Base-by-base conservation (phyloP, 2,888 invertebrate species). In the Parnassius apollo region DNA sequence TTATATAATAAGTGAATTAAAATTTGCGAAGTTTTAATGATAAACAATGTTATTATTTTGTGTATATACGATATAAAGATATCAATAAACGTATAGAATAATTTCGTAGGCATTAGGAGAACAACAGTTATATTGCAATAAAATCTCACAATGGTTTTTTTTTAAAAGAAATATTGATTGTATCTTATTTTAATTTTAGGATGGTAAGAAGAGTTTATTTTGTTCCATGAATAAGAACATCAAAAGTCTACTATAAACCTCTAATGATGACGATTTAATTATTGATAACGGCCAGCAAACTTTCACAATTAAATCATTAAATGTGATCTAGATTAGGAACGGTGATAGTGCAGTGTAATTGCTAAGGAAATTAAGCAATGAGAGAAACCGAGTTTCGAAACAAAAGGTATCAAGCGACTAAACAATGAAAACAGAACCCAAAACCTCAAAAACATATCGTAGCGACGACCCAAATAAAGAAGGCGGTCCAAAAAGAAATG, bases 401-500 rank as follows among this genome's bases (percentile, higher is more conserved):
- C 58, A 59, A 59, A 63, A 42, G 55, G 46, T 35, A 9, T 35
- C 51, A 63, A 64, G 56, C 22, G 59, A 53, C 52, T 3, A 9
- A 44, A 51, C 58, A 59, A 64, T 45, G 53, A 52, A 51, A 54
- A 62, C 25, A 42, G 48, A 58, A 25, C 35, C 57, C 11, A 52
- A 56, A 52, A 59, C 59, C 59, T 52, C 52, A 44, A 64, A 52
- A 60, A 52, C 57, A 48, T 13, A 49, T 57, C 18, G 46, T 57
- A 48, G 57, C 56, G 45, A 55, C 58, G 48, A 52, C 18, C 54
- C 59, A 65, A 69, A 67, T 59, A 62, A 61, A 65, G 61, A 52
- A 66, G 66, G 68, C 69, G 69, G 64, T 61, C 62, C 65, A 70
- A 76, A 75, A 76, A 72, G 67, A 81, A 82, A 80, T 76, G 76